phyloP scores from a whole-genome alignment of 2,113 vertebrate genomes.

The Ramphastos sulfuratus region DNA sequence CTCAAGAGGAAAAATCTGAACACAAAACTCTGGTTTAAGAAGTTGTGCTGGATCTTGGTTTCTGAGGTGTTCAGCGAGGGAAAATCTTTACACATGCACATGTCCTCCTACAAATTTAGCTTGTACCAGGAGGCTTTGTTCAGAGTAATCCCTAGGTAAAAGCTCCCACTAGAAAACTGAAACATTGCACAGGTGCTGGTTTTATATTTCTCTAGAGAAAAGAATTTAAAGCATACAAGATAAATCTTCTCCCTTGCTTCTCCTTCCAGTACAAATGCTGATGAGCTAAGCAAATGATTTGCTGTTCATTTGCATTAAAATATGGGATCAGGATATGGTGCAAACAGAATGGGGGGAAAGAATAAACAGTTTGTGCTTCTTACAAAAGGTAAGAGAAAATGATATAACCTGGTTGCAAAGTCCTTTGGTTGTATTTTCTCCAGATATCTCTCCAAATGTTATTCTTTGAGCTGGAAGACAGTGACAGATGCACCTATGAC shows the following conservation, averaged over 20 bases:
- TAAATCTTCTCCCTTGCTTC: background rate
- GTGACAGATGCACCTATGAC: slow-evolving; percentile 53
- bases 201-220: slow-evolving; percentile 4
- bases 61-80: background rate
- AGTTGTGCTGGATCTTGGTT: background rate
- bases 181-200: background rate
- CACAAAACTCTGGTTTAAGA: background rate
- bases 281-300: slow-evolving; percentile 3
- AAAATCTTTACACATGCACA: background rate
- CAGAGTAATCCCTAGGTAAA: background rate
- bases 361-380: background rate
- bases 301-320: background rate
- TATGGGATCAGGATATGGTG: background rate
- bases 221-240: background rate
- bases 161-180: background rate
- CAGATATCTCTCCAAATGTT: slow-evolving; percentile 57
- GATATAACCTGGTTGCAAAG: background rate
- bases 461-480: slow-evolving; percentile 66
- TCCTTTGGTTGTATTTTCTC: slow-evolving; percentile 32
- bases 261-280: slow-evolving; percentile 4
- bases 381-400: background rate
- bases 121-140: background rate
- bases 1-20: background rate
- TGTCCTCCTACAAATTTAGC: background rate
- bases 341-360: background rate